Conservation (phyloP, 2,113 vertebrate genomes). For the Oplegnathus fasciatus region DNA sequence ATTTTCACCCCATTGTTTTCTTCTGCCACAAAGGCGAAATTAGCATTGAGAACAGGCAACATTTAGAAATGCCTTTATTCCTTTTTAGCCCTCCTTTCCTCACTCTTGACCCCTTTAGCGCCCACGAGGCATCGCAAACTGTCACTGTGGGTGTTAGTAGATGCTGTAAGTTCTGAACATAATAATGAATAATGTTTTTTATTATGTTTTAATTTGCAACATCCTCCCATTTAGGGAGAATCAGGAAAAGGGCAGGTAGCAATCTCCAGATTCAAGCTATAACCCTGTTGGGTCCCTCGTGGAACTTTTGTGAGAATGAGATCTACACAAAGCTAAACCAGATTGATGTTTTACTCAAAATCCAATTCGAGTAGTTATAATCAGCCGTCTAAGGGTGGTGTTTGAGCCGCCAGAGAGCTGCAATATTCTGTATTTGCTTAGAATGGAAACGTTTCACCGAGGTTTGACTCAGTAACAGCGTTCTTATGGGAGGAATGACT, state of each 20-base stretch:
- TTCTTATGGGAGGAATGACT: constrained; percentile 46
- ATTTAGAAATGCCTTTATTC: constrained; percentile 73
- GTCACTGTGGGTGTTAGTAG: constrained; percentile 59
- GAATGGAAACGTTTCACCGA: constrained; percentile 36
- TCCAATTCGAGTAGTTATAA: constrained; percentile 58
- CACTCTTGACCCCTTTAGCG: constrained; percentile 61
- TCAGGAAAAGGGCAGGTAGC: constrained; percentile 32
- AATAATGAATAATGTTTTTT: constrained; percentile 64
- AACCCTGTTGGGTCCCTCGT: constrained; percentile 21
- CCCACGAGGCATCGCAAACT: constrained; percentile 38
- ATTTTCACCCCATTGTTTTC: constrained; percentile 79
- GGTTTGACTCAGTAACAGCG: constrained; percentile 41
- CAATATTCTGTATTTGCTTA: constrained; percentile 37
- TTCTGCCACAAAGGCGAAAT: constrained; percentile 75
- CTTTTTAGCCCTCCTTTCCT: constrained; percentile 49
- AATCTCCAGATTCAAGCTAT: constrained; percentile 33
- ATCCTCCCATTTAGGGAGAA: constrained; percentile 43
- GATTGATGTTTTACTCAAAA: constrained; percentile 64
- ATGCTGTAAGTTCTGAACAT: constrained; percentile 44
- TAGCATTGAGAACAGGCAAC: constrained; percentile 68
- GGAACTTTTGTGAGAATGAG: constrained; percentile 34
- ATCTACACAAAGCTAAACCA: constrained; percentile 31
- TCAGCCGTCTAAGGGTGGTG: constrained; percentile 26
- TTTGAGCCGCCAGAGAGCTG: constrained; percentile 46
- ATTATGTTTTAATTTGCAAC: constrained; percentile 56